A percentile compares a stretch with the other conserved stretches of the same genome.
phyloP scores from a whole-genome alignment of 2,888 invertebrate genomes.

The Rhingia rostrata region DNA sequence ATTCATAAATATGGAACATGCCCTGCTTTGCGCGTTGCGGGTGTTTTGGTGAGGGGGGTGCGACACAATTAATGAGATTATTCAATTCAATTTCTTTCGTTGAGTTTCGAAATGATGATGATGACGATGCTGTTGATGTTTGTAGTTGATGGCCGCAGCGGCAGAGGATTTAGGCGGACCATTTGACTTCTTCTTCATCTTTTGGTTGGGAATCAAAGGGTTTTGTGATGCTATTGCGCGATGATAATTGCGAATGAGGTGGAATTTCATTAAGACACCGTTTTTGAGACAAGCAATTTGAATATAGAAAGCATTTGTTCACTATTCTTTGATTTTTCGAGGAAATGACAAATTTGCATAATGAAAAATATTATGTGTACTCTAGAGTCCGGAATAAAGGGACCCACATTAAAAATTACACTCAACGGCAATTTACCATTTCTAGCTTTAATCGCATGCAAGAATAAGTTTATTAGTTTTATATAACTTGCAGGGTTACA shows the following conservation, averaged over 20 bases:
- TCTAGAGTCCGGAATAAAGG: background rate
- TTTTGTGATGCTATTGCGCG: slow-evolving; percentile 53
- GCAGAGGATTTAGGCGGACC: slow-evolving; percentile 12
- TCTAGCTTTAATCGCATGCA: background rate
- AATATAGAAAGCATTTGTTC: slow-evolving; percentile 64
- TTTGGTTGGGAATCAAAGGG: slow-evolving; percentile 61
- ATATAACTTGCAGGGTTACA: too few species aligned
- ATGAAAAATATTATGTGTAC: slow-evolving; percentile 42
- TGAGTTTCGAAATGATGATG: slow-evolving; percentile 67
- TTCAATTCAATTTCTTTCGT: slow-evolving; percentile 74
- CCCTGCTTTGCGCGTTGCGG: slow-evolving; percentile 24
- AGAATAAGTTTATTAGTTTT: too few species aligned
- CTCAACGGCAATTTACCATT: slow-evolving; percentile 1
- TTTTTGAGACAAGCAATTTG: slow-evolving; percentile 66
- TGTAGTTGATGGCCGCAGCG: slow-evolving; percentile 25
- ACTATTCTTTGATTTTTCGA: slow-evolving; percentile 49
- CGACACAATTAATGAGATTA: slow-evolving; percentile 72
- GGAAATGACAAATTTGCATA: slow-evolving; percentile 47
- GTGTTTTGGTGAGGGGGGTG: slow-evolving; percentile 7
- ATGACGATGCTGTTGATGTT: slow-evolving; percentile 39
- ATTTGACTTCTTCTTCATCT: slow-evolving; percentile 37
- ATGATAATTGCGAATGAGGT: slow-evolving; percentile 70
- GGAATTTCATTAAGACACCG: slow-evolving; percentile 70
- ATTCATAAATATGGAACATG: slow-evolving; percentile 74
- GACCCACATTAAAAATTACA: slow-evolving; percentile 1